Evolutionary conservation across 2,888 invertebrate species (phyloP).

Genomic region (Drosophila meridionalis): DNA sequence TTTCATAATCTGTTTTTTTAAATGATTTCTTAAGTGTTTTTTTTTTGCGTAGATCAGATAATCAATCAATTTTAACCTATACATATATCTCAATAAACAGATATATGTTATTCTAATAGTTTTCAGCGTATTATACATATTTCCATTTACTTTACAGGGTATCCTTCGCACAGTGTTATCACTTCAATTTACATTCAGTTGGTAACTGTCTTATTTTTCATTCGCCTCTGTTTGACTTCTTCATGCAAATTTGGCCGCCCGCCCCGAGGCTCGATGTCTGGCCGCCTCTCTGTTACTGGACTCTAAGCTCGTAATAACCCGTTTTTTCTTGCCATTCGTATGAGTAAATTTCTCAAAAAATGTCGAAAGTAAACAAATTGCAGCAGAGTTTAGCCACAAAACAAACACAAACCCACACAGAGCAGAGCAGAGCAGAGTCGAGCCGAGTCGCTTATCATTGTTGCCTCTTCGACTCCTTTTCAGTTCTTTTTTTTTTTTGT

Average conservation of each 20-base stretch:
- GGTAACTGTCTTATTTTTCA: conserved; percentile 10
- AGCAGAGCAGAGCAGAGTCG: neutral
- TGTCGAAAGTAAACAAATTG: conserved; percentile 81
- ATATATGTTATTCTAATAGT: too few relatives aligned
- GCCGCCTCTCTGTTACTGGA: neutral
- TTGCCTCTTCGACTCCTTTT: conserved; percentile 34
- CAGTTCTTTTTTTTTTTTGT: conserved; percentile 20
- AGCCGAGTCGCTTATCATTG: conserved; percentile 66
- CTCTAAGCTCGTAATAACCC: conserved; percentile 76
- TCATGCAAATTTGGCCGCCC: conserved; percentile 67
- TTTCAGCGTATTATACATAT: too few relatives aligned
- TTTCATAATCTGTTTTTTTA: too few relatives aligned
- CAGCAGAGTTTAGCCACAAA: conserved; percentile 71
- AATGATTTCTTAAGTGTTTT: too few relatives aligned
- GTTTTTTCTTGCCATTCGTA: conserved; percentile 33
- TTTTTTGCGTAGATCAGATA: too few relatives aligned
- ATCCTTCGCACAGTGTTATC: neutral
- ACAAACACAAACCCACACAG: conserved; percentile 30
- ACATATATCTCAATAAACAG: too few relatives aligned
- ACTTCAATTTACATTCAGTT: neutral
- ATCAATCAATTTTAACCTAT: too few relatives aligned
- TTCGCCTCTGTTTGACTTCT: conserved; percentile 30
- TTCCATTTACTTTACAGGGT: neutral
- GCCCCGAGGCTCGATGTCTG: conserved; percentile 15
- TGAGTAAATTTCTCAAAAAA: conserved; percentile 66